These are phyloP conservation scores for Xenops minutus DNA, from an alignment of 2,797 vertebrate species.

Conservation along the genomic window DNA sequence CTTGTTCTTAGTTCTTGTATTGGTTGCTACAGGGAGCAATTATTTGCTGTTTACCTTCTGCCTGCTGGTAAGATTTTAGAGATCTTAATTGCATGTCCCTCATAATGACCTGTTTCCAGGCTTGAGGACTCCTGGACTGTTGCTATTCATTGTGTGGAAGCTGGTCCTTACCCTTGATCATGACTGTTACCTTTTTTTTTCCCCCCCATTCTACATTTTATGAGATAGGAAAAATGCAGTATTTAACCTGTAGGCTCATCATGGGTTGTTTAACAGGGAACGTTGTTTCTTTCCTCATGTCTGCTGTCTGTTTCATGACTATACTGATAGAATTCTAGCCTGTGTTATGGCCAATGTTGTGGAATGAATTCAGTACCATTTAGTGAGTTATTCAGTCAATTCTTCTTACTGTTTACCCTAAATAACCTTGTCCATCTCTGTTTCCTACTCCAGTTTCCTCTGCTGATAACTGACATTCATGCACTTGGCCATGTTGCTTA, in stretches of 20 bases:
- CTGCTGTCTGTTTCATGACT: neutral
- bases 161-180: neutral
- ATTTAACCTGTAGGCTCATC: neutral
- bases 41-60: neutral
- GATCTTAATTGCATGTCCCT: neutral
- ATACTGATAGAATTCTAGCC: neutral
- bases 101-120: neutral
- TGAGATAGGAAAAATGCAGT: neutral
- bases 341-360: neutral
- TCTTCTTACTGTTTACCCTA: conserved; percentile 29
- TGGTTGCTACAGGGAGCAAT: neutral
- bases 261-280: neutral
- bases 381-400: neutral
- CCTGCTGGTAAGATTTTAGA: neutral
- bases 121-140: neutral
- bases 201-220: neutral
- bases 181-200: neutral
- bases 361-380: neutral
- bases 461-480: neutral
- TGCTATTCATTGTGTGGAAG: neutral
- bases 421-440: conserved; percentile 3
- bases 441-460: conserved; percentile 15
- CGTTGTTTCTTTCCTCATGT: neutral
- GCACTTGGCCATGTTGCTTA: neutral
- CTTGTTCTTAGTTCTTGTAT: neutral